These are phyloP conservation scores for Campylomormyrus numenius DNA, from an alignment of 2,113 vertebrate genomes.

Conservation along the genomic window DNA sequence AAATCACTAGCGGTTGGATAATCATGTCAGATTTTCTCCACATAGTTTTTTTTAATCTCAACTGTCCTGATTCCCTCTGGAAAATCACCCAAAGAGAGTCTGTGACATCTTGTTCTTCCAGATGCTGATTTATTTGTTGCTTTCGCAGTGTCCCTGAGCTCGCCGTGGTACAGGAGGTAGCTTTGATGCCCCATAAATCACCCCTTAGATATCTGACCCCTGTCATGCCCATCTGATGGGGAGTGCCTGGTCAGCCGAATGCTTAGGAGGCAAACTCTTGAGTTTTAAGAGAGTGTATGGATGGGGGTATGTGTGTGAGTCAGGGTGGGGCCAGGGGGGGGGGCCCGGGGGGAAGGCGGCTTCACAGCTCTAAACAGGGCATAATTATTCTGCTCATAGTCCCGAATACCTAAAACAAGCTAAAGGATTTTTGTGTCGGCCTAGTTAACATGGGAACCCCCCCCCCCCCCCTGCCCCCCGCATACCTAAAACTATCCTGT, in stretches of 20 bases:
- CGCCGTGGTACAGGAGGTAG: neutral
- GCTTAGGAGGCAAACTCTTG: neutral
- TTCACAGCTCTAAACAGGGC: neutral
- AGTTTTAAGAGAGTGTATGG: neutral
- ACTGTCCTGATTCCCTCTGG: conserved; percentile 1
- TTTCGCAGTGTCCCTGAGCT: neutral
- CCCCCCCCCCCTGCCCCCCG: neutral
- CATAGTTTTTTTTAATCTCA: neutral
- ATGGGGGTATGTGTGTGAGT: neutral
- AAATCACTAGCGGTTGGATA: neutral
- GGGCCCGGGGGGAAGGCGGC: neutral
- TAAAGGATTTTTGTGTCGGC: neutral
- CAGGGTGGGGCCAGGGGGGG: too few species aligned
- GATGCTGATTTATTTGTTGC: neutral
- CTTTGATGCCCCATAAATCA: neutral
- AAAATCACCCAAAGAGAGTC: neutral
- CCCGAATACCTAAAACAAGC: neutral
- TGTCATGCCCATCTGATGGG: neutral
- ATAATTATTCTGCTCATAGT: neutral
- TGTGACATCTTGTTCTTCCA: neutral
- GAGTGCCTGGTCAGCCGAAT: neutral
- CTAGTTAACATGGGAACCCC: neutral
- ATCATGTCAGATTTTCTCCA: neutral
- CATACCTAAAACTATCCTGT: neutral
- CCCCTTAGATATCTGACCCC: neutral